Conservation (phyloP, 2,797 vertebrate genomes). For the Anas capensis region DNA sequence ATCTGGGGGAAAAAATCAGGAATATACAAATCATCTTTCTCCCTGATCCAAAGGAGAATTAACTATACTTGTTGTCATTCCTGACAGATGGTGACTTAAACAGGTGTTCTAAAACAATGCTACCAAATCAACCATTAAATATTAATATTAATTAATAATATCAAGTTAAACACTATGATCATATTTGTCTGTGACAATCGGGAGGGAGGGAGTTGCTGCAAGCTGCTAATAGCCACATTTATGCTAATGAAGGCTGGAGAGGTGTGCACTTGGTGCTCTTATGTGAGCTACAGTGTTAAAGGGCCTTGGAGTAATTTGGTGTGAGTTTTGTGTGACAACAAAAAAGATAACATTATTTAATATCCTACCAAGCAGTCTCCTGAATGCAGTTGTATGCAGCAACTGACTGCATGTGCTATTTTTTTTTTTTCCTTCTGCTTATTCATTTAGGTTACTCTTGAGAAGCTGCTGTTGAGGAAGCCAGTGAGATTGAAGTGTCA, state of each 20-base stretch:
- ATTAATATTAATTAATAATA: slow-evolving; percentile 18
- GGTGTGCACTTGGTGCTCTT: not conserved
- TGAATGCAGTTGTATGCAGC: not conserved
- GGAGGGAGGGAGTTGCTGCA: not conserved
- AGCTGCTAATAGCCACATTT: not conserved
- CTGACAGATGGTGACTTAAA: not conserved
- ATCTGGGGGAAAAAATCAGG: not conserved
- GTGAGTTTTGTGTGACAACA: not conserved
- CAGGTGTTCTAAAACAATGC: not conserved
- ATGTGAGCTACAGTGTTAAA: not conserved
- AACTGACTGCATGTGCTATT: slow-evolving; percentile 29
- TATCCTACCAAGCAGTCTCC: not conserved
- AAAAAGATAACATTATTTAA: not conserved
- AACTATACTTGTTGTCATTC: not conserved
- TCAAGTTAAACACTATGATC: not conserved
- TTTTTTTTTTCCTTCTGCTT: slow-evolving; percentile 1
- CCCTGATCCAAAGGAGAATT: not conserved
- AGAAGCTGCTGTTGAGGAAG: slow-evolving; percentile 85
- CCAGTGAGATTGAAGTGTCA: slow-evolving; percentile 81
- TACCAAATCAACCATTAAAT: slow-evolving; percentile 23
- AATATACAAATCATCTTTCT: not conserved
- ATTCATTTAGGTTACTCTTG: slow-evolving; percentile 82
- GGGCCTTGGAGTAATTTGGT: slow-evolving; percentile 1
- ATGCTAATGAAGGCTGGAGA: slow-evolving; percentile 29
- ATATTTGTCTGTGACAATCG: not conserved